Evolutionary conservation across 2,797 vertebrate genomes (phyloP), one percentile per base, ranked within the genome.

Genomic region (Oreochromis grahami): DNA sequence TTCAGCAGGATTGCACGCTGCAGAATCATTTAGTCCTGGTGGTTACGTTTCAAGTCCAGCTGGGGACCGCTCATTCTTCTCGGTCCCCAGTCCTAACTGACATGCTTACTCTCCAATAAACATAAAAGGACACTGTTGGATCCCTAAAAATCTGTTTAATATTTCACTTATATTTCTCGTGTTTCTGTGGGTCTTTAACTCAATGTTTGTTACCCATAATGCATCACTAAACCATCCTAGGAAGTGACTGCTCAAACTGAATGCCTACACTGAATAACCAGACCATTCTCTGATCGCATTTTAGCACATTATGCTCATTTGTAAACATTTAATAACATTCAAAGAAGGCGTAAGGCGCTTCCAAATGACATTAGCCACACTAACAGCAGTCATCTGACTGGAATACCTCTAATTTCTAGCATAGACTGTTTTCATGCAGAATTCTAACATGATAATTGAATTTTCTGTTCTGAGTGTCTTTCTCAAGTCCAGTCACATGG

Each of bases 361-460:
- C 87, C 78, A 93, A 96, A 96, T 91, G 81, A 87, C 89, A 94
- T 97, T 95, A 96, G 70, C 11, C 14, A 70, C 6, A n/a, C 91
- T 95, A 96, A 97, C 93, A 76, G 81, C 52, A 96, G 96, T 97
- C 96, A 97, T 96, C 95, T 96, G 96, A 97, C 96, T 94, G 94
- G 92, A 97, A 95, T 95, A 90, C 90, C 63, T 94, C 88, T 97
- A 95, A 97, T 97, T 95, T 94, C 93, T 96, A 96, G 94, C 94
- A 88, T 97, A 97, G 95, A 97, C 96, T 96, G 96, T 97, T 97
- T 97, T 96, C 95, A 95, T 96, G 96, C 92, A 94, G 94, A 96
- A 96, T 96, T 95, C 94, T 96, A 96, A 96, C 96, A 96, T 95
- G 94, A 95, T 97, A 96, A 97, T 96, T 94, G 65, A 90, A 96